Evolutionary conservation across 2,888 invertebrate species (phyloP).

Genomic region (Zygothrica quintamaculata): DNA sequence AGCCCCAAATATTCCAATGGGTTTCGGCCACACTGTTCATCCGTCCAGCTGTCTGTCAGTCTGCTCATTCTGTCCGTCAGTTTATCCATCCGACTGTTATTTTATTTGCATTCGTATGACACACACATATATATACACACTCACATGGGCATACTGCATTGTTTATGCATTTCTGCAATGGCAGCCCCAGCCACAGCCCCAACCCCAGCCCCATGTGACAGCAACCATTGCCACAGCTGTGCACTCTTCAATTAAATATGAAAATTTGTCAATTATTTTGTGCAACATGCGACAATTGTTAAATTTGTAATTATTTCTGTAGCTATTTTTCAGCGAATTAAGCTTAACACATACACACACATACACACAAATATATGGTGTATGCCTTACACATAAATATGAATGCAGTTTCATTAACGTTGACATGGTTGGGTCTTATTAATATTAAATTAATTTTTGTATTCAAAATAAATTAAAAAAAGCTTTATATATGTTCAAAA

Average conservation of each 20-base stretch:
- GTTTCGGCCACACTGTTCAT: no score
- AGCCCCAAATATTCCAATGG: no score
- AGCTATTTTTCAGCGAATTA: slow-evolving; percentile 56
- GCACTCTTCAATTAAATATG: slow-evolving; percentile 79
- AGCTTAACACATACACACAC: slow-evolving; percentile 34
- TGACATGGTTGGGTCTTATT: no score
- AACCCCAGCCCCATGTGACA: slow-evolving; percentile 73
- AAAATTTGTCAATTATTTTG: slow-evolving; percentile 82
- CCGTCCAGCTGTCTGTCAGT: slow-evolving; percentile 7
- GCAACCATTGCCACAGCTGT: slow-evolving; percentile 62
- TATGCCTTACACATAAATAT: no score
- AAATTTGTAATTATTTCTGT: slow-evolving; percentile 75
- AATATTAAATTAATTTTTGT: no score
- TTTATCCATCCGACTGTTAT: slow-evolving; percentile 47
- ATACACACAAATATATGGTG: slow-evolving; percentile 27
- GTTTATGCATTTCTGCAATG: slow-evolving; percentile 71
- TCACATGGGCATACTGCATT: slow-evolving; percentile 47
- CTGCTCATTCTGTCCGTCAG: slow-evolving; percentile 24
- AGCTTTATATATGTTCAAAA: no score
- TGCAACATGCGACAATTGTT: slow-evolving; percentile 79
- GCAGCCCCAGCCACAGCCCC: no score
- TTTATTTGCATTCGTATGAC: slow-evolving; percentile 68
- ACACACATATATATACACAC: slow-evolving; percentile 24
- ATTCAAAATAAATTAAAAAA: no score
- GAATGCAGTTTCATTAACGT: no score